Base-by-base conservation (phyloP, 2,888 invertebrate species). In the Ophraella communa region DNA sequence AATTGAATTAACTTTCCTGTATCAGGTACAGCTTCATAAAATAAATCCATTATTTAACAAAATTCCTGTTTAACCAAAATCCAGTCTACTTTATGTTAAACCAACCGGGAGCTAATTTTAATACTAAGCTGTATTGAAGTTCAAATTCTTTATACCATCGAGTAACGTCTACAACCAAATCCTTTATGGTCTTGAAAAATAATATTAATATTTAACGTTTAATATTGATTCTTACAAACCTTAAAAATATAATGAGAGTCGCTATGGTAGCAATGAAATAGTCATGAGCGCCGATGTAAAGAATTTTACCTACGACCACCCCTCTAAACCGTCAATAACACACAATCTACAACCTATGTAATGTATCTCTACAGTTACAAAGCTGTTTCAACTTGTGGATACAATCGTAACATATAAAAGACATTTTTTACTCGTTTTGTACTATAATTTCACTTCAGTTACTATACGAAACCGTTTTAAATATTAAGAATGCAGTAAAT, bases 121-220 rank as follows among this genome's bases (percentile, higher is more conserved):
- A 47, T 45, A 21, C 4, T 2, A 47, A 47, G 23, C 47, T 21
- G 23, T 23, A 47, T 47, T 47, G 47, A 47, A 47, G 23, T 21
- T 47, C 23, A 47, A 47, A 47, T 47, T 47, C 21, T 47, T 47
- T n/a, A 47, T 47, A 21, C 47, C 2, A 39, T 17, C 47, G 23
- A 11, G 11, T 14, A 39, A 39, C 5, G 39, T 17, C 14, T 14
- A 17, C 2, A 39, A 39, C 39, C 39, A 23, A n/a, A 23, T 47
- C 47, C 47, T 47, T 21, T 23, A 23, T 7, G 23, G 7, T 21
- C 47, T 47, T 21, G 21, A 8, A 21, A 47, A 47, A 47, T 47
- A 23, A 47, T 47, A 47, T n/a, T 21, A n/a, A 47, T 14, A 21
- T 23, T 47, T 47, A 23, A 21, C 21, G 47, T 47, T 47, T 8